phyloP scores from a whole-genome alignment of 2,797 vertebrate genomes.

The Lacerta bilineata region DNA sequence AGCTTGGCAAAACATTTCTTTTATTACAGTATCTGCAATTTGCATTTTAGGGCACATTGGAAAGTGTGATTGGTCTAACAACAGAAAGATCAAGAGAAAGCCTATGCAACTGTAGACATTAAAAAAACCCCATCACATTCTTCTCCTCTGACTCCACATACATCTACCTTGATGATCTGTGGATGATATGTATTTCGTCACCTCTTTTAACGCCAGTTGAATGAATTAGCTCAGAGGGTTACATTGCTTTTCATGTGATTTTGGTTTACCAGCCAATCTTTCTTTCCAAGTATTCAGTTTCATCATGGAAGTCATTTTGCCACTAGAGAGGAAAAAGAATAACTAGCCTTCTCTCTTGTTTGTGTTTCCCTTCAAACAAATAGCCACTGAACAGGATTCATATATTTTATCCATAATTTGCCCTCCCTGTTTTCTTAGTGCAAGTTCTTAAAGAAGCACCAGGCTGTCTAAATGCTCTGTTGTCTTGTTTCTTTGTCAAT shows the following conservation, averaged over 20 bases:
- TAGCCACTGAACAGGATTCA: background rate
- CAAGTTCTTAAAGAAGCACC: background rate
- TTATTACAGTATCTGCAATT: slow-evolving; percentile 60
- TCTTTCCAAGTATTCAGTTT: background rate
- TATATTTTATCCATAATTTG: background rate
- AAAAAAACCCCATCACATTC: background rate
- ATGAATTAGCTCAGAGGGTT: background rate
- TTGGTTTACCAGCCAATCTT: background rate
- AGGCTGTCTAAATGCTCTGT: background rate
- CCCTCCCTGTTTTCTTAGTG: background rate
- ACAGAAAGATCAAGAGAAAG: background rate
- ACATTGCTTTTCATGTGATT: background rate
- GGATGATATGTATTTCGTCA: background rate
- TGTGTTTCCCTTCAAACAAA: background rate
- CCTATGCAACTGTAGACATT: background rate
- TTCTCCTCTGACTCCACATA: background rate
- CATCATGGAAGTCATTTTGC: background rate
- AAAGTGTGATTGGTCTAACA: slow-evolving; percentile 34
- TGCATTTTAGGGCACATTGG: slow-evolving; percentile 49
- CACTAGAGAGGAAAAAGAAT: background rate
- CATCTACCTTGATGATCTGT: background rate
- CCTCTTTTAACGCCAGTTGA: background rate
- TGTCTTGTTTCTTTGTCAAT: background rate
- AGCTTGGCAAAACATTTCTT: slow-evolving; percentile 57
- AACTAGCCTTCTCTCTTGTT: background rate